Conservation (phyloP, 2,113 vertebrate species). For the Todiramphus chloris region DNA sequence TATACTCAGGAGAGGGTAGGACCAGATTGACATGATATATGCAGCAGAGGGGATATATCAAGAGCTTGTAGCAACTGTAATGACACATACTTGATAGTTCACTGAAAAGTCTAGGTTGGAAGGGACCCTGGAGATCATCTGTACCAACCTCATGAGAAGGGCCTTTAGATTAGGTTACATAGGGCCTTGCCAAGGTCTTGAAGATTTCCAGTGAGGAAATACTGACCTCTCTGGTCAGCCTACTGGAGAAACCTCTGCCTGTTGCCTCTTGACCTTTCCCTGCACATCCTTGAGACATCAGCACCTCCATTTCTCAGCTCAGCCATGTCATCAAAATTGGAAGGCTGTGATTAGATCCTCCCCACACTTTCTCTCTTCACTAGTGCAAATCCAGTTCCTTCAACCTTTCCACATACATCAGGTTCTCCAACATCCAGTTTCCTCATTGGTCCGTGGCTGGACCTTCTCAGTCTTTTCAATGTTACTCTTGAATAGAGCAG, state of each 20-base stretch:
- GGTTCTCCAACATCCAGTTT: background rate
- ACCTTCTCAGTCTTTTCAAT: background rate
- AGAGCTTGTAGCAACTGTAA: background rate
- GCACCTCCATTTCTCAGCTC: background rate
- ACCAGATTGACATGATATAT: background rate
- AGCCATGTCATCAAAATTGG: background rate
- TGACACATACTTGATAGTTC: background rate
- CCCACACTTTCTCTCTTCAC: background rate
- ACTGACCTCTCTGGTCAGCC: background rate
- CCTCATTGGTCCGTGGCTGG: background rate
- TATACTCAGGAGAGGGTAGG: background rate
- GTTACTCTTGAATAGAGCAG: background rate
- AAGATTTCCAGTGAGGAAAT: background rate
- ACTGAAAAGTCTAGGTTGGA: background rate
- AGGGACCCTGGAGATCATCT: background rate
- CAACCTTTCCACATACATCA: background rate
- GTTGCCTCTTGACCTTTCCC: background rate
- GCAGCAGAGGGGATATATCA: background rate
- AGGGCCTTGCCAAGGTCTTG: background rate
- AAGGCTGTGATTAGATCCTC: background rate
- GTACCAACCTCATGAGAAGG: background rate
- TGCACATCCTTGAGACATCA: background rate
- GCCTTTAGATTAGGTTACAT: background rate
- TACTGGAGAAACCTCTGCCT: background rate
- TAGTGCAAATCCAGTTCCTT: background rate